These are phyloP conservation scores for Hippopotamyrus pictus DNA, from an alignment of 2,797 vertebrate species.

Conservation along the genomic window DNA sequence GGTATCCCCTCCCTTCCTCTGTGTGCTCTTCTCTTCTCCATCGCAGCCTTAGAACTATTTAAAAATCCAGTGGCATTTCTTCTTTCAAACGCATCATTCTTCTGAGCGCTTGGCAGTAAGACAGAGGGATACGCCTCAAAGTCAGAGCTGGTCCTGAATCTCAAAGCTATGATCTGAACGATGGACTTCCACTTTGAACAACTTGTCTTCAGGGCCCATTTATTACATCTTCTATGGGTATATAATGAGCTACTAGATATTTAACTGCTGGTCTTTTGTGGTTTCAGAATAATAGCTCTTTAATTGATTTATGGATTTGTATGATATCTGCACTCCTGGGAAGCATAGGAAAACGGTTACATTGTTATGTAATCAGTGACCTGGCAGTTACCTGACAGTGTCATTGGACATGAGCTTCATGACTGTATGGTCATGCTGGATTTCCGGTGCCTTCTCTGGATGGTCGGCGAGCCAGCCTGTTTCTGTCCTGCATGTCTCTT, in stretches of 20 bases:
- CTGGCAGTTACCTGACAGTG: not conserved
- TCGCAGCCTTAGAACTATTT: not conserved
- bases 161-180: not conserved
- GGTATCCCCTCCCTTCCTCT: conserved; percentile 46
- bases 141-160: not conserved
- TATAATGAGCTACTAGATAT: not conserved
- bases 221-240: not conserved
- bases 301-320: conserved; percentile 1
- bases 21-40: not conserved
- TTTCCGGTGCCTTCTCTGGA: not conserved
- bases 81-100: conserved; percentile 1
- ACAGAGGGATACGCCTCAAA: not conserved
- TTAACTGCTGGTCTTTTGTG: conserved; percentile 5
- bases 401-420: not conserved
- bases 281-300: not conserved
- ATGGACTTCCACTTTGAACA: not conserved
- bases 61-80: not conserved
- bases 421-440: not conserved
- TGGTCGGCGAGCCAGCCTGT: not conserved
- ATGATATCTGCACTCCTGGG: not conserved
- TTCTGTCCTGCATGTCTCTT: not conserved
- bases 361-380: not conserved
- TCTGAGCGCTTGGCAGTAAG: not conserved
- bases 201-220: not conserved
- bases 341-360: not conserved